Base-by-base conservation (phyloP, 2,888 invertebrate genomes). In the Leptinotarsa haldemani region DNA sequence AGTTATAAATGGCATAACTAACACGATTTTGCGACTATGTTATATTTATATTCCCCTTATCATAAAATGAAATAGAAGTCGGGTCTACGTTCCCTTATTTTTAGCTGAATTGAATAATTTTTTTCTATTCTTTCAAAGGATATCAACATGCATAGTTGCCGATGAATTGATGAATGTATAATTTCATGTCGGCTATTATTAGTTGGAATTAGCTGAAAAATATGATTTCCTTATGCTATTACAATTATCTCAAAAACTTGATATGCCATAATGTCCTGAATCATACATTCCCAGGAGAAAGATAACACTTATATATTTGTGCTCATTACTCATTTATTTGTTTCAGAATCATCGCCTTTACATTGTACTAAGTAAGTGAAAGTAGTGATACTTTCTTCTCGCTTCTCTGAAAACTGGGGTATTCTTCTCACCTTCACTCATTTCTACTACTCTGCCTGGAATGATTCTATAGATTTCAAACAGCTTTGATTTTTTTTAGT, bases 291-390 rank as follows among this genome's bases (percentile, higher is more conserved):
- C 13, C 22, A 1, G 15, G 30, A 61, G 61, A n/a, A 12, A 18
- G 3, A 9, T 25, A 16, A 13, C 9, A 40, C 30, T n/a, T 30
- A 4, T 65, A 47, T n/a, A 70, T 70, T 53, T 67, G 20, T 30
- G 47, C 30, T 63, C 47, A 72, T 52, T 40, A 18, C 4, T 18
- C 5, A 46, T 71, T 73, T 73, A 67, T 79, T 77, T 83, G 82
- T 83, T 83, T 83, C 83, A 83, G 83, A 83, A 80, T 78, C 82
- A 72, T 78, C 83, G 56, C 82, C 83, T 71, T 77, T 82, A 77
- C 83, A 82, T 78, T 74, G 70, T 72, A 77, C 81, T 83, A 81
- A 82, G 83, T 83, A 83, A 83, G 83, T 83, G 72, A 67, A 66
- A 76, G 74, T 79, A 78, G 76, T 73, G 75, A 71, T 74, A 70